These are phyloP conservation scores for Numenius arquata DNA, from an alignment of 2,113 vertebrate genomes.

Conservation along the genomic window DNA sequence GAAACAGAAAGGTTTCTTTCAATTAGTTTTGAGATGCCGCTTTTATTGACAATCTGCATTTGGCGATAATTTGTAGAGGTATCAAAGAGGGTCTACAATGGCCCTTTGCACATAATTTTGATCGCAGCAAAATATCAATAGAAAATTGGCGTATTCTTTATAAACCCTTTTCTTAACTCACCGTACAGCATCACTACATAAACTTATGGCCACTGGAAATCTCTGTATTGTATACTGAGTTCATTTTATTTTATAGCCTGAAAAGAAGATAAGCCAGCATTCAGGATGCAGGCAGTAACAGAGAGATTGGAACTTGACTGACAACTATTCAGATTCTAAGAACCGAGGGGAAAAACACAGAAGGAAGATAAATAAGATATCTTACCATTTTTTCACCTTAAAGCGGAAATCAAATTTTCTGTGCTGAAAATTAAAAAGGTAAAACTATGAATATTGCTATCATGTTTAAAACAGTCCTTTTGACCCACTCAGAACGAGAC, in stretches of 20 bases:
- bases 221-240: not conserved
- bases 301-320: not conserved
- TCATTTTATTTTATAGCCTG: not conserved
- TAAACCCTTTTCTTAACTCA: not conserved
- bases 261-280: not conserved
- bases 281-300: not conserved
- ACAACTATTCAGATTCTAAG: not conserved
- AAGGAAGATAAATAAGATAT: not conserved
- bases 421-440: conserved; percentile 56
- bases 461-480: not conserved
- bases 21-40: not conserved
- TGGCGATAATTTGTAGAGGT: not conserved
- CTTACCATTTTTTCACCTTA: conserved; percentile 75
- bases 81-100: not conserved
- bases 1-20: not conserved
- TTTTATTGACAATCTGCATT: not conserved
- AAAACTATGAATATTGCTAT: not conserved
- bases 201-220: not conserved
- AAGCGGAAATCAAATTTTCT: conserved; percentile 71
- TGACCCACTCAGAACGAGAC: not conserved
- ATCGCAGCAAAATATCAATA: not conserved
- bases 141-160: not conserved
- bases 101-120: not conserved
- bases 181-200: not conserved
- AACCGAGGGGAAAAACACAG: not conserved